Evolutionary conservation across 2,888 invertebrate species (phyloP), one percentile per base, ranked within the genome.

Genomic region (Chrysotoxum bicinctum): DNA sequence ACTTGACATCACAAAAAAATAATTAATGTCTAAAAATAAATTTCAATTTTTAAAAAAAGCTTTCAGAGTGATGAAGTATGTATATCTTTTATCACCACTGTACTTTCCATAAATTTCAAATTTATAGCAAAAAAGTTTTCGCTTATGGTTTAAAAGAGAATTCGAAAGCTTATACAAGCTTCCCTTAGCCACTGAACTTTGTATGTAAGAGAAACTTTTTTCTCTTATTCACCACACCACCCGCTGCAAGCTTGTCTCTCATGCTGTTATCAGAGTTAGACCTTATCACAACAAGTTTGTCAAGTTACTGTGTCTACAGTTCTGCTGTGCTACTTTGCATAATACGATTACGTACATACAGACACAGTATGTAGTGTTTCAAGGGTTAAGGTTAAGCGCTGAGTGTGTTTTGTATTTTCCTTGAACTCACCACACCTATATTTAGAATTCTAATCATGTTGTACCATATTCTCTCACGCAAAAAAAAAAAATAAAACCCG

Each of bases 391-490:
- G 58, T 60, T 32, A 23, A 56, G 30, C 26, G 10, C 30, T 14
- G 35, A 45, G 37, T 56, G 30, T 45, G 60, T 16, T 68, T 50
- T 45, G 23, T 66, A 7, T n/a, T 12, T 23, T 32, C 1, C 3
- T 35, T 37, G 14, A 35, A 74, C 43, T 79, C 83, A 84, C 79
- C 83, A 75, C 58, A 35, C 12, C 45, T 84, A 79, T 84, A 72
- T 84, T 79, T 84, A 70, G 79, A 84, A 69, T 52, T 68, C 52
- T 19, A 52, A 66, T 16, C 43, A 10, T 21, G 9, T 23, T n/a
- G 9, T 4, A 10, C 5, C 12, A 35, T 35, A 37, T 12, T 10
- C 10, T 16, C 30, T 43, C 62, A 66, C 21, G 19, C 48, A 48
- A 48, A 23, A 48, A 21, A 48, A 10, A 45, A 45, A 16, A 19